These are phyloP conservation scores for Bombycilla garrulus DNA, from an alignment of 2,113 vertebrate genomes.

Conservation along the genomic window DNA sequence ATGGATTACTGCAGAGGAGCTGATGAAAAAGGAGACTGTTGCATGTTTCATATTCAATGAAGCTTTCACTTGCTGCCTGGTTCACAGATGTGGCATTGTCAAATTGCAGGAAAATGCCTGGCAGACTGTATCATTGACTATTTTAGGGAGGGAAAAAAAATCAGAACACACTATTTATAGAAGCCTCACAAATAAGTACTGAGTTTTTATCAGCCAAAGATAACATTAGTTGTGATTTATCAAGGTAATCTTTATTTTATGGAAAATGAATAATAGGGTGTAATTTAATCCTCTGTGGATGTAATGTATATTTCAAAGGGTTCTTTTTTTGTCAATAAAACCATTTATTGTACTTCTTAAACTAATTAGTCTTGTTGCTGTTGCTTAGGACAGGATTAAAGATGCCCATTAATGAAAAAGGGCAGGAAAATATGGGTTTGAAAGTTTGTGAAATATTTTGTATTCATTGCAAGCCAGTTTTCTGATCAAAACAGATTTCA, in stretches of 20 bases:
- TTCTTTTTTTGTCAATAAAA: slow-evolving; percentile 48
- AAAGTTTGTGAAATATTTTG: slow-evolving; percentile 44
- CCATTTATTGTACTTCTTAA: slow-evolving; percentile 55
- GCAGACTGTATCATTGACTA: slow-evolving; percentile 47
- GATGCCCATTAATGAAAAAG: slow-evolving; percentile 8
- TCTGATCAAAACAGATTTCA: neutral
- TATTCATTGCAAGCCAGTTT: neutral
- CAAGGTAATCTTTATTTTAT: slow-evolving; percentile 58
- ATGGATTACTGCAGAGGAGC: neutral
- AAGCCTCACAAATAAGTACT: slow-evolving; percentile 25
- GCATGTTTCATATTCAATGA: neutral
- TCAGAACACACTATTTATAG: slow-evolving; percentile 69
- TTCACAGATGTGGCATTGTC: slow-evolving; percentile 55
- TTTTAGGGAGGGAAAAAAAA: slow-evolving; percentile 54
- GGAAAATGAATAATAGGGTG: slow-evolving; percentile 41
- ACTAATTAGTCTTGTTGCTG: slow-evolving; percentile 44
- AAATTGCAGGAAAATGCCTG: slow-evolving; percentile 66
- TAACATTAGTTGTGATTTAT: slow-evolving; percentile 62
- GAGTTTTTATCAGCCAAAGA: slow-evolving; percentile 59
- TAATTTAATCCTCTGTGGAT: slow-evolving; percentile 59
- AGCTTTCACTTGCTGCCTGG: slow-evolving; percentile 50
- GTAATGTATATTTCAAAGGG: slow-evolving; percentile 61
- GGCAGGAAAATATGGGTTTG: neutral
- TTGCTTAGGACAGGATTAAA: slow-evolving; percentile 48
- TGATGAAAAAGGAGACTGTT: neutral